Evolutionary conservation across 2,113 vertebrate genomes (phyloP), one percentile per base, ranked within the genome.

Genomic region (Xiphophorus maculatus): DNA sequence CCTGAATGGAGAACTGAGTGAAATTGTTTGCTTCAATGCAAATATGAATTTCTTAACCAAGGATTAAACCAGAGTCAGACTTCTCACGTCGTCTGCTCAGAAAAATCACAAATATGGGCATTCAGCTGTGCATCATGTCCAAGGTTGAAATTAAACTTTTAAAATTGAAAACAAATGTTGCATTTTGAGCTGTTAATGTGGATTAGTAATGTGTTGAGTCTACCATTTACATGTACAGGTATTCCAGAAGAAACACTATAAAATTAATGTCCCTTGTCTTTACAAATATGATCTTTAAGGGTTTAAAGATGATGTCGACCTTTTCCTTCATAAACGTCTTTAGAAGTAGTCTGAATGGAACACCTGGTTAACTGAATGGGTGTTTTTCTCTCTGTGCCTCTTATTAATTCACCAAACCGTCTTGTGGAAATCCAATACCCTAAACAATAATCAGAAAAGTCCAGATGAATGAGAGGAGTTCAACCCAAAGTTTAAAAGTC

Each of bases 91-190:
- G 76, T 78, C 74, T 71, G 35, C 58, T 73, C 67, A 30, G 76
- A 80, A 76, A 9, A 61, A 77, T 15, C 74, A 80, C 71, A 14
- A 63, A 74, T 14, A 25, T 65, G 78, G 73, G 35, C 74, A 67
- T 74, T 79, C 48, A 85, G 73, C 87, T 69, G 77, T 78, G 19
- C 17, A 19, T 84, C 86, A 77, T 88, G 83, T 90, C 51, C 40
- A 40, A 77, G 70, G 81, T 73, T 64, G 35, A 48, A 76, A 88
- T 91, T 92, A 84, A 91, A 88, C 48, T 75, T 77, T 72, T 48
- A 64, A 78, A 77, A 77, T 66, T 28, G 0, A 4, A 60, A 76
- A 2, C 19, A 58, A 58, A 25, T 25, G 19, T 58, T 3, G 51
- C 22, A 22, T 58, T 58, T 58, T 58, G 51, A 58, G 51, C 51